These are phyloP conservation scores for Scaptomyza parva DNA, from an alignment of 2,888 invertebrate species.

Conservation along the genomic window DNA sequence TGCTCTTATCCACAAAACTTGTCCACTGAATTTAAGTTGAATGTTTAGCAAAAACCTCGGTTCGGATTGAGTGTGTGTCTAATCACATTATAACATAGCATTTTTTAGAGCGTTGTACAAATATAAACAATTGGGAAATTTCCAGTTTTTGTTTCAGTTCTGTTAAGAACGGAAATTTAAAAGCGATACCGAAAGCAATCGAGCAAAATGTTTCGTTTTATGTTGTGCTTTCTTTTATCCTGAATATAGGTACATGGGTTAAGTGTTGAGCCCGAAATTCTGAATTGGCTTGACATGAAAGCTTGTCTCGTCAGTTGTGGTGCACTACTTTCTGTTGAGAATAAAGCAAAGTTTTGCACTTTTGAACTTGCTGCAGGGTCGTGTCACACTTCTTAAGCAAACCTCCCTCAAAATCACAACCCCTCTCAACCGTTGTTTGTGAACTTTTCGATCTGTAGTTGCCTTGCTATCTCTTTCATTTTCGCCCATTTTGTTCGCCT, in stretches of 20 bases:
- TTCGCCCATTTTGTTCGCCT: constrained; percentile 67
- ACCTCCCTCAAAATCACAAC: not conserved
- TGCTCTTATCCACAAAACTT: too few species aligned
- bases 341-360: constrained; percentile 69
- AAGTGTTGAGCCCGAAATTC: constrained; percentile 13
- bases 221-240: not conserved
- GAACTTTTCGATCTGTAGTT: constrained; percentile 3
- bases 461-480: constrained; percentile 31
- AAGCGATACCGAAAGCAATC: not conserved
- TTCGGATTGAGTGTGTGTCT: too few species aligned
- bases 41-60: too few species aligned
- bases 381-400: constrained; percentile 12
- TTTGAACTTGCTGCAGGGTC: constrained; percentile 75
- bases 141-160: too few species aligned
- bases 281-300: constrained; percentile 21
- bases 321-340: constrained; percentile 52
- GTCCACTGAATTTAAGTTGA: too few species aligned
- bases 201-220: not conserved
- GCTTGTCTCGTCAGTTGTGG: constrained; percentile 25
- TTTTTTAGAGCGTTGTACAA: too few species aligned
- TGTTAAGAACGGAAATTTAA: not conserved
- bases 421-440: not conserved
- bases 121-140: too few species aligned
- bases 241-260: constrained; percentile 21
- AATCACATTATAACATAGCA: too few species aligned